Conservation (phyloP, 2,113 vertebrate genomes). For the Empidonax traillii region DNA sequence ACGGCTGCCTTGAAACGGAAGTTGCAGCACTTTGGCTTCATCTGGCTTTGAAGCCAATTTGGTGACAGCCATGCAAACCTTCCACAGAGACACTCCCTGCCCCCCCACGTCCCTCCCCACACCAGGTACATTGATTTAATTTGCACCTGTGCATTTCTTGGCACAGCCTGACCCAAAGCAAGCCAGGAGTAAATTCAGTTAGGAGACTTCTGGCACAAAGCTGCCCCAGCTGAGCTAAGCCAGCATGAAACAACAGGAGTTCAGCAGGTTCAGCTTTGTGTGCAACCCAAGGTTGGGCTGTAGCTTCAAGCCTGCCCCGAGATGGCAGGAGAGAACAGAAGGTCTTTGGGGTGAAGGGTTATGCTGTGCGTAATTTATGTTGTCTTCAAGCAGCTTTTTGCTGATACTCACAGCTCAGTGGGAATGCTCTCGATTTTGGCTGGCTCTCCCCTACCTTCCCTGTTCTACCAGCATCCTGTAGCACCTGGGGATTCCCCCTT, state of each 20-base stretch:
- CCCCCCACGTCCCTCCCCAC: neutral
- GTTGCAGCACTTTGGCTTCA: fast-evolving
- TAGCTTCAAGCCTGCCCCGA: neutral
- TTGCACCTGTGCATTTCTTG: slow-evolving; percentile 55
- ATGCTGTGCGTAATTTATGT: neutral
- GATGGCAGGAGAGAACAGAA: neutral
- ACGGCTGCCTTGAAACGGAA: fast-evolving
- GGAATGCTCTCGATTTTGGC: neutral
- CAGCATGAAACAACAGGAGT: neutral
- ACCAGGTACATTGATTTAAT: slow-evolving; percentile 47
- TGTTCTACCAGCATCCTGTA: neutral
- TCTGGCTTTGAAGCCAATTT: neutral
- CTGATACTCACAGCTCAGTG: neutral
- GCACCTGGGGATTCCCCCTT: neutral
- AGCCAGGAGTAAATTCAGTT: slow-evolving; percentile 32
- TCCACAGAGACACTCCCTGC: neutral
- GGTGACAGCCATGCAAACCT: neutral
- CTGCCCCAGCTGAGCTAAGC: slow-evolving; percentile 23
- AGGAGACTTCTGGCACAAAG: slow-evolving; percentile 36
- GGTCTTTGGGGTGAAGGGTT: neutral
- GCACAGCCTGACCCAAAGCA: neutral
- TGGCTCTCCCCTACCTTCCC: neutral
- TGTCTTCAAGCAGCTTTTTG: neutral
- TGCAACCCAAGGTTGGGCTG: neutral
- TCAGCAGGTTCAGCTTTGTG: neutral